These are phyloP conservation scores for Eustalomyia histrio DNA, from an alignment of 2,888 invertebrate genomes.

Conservation along the genomic window DNA sequence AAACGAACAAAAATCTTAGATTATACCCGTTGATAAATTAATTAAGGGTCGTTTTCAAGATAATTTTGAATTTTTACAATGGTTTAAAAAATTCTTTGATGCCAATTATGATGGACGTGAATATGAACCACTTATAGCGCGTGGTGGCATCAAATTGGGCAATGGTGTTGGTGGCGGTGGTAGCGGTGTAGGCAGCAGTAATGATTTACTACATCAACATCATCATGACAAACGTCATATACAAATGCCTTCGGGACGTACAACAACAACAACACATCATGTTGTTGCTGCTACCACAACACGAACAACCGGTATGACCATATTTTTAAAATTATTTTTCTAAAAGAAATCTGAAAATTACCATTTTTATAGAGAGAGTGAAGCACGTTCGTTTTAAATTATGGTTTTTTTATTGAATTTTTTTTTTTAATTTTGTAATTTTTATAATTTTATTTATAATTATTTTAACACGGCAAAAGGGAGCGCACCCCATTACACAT, in stretches of 20 bases:
- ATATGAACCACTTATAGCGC: conserved; percentile 94
- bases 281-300: conserved; percentile 58
- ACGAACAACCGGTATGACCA: conserved; percentile 65
- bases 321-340: conserved; percentile 10
- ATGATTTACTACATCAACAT: conserved; percentile 72
- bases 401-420: conserved; percentile 48
- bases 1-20: conserved; percentile 79
- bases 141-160: conserved; percentile 90
- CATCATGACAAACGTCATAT: conserved; percentile 74
- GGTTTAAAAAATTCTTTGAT: conserved; percentile 99
- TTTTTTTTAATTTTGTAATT: conserved; percentile 41
- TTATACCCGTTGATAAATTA: conserved; percentile 99
- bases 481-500: conserved; percentile 25
- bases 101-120: conserved; percentile 99
- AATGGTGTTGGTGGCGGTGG: conserved; percentile 83
- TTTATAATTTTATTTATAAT: conserved; percentile 23
- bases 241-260: conserved; percentile 70
- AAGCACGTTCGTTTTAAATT: conserved; percentile 59
- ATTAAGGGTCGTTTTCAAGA: conserved; percentile 99
- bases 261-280: conserved; percentile 65
- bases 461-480: conserved; percentile 46
- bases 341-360: conserved; percentile 17
- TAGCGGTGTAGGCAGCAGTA: conserved; percentile 81
- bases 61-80: conserved; percentile 99
- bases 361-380: conserved; percentile 64